Percentiles rank a stretch among this genome's conserved stretches.
phyloP scores from a whole-genome alignment of 2,113 vertebrate species.

The Datnioides undecimradiatus region DNA sequence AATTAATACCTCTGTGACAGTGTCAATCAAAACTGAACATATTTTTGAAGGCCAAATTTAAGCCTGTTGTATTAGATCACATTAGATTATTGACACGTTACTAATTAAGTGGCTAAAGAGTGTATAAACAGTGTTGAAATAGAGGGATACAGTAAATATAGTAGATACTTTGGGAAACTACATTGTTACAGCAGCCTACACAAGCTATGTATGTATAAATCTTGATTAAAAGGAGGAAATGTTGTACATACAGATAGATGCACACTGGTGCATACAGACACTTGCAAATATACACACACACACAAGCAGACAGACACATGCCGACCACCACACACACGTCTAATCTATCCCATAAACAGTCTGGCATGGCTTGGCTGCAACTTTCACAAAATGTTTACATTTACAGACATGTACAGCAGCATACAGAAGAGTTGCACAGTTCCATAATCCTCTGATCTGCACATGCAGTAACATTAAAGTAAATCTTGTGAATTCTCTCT shows the following conservation, averaged over 20 bases:
- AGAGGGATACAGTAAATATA: neutral
- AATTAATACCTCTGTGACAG: too few relatives aligned
- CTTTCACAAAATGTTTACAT: constrained; percentile 21
- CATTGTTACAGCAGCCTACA: neutral
- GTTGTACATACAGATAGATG: constrained; percentile 21
- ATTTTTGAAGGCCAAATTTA: too few relatives aligned
- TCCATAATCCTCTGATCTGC: neutral
- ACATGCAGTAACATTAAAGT: constrained; percentile 52
- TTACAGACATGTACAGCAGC: neutral
- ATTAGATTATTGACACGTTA: too few relatives aligned
- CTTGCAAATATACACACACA: constrained; percentile 3
- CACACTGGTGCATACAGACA: neutral
- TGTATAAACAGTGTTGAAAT: neutral
- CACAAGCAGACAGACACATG: constrained; percentile 8
- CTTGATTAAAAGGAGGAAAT: neutral
- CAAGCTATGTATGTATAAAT: neutral
- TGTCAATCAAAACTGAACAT: too few relatives aligned
- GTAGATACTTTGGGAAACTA: neutral
- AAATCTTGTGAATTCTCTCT: constrained; percentile 44
- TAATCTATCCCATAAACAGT: neutral
- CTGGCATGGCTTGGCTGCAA: constrained; percentile 11
- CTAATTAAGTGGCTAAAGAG: too few relatives aligned
- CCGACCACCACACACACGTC: constrained; percentile 11
- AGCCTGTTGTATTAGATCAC: too few relatives aligned
- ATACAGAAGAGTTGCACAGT: neutral